A percentile compares a stretch with the other conserved stretches of the same genome.
phyloP scores from a whole-genome alignment of 1,140 invertebrate genomes.

The Euwallacea fornicatus region DNA sequence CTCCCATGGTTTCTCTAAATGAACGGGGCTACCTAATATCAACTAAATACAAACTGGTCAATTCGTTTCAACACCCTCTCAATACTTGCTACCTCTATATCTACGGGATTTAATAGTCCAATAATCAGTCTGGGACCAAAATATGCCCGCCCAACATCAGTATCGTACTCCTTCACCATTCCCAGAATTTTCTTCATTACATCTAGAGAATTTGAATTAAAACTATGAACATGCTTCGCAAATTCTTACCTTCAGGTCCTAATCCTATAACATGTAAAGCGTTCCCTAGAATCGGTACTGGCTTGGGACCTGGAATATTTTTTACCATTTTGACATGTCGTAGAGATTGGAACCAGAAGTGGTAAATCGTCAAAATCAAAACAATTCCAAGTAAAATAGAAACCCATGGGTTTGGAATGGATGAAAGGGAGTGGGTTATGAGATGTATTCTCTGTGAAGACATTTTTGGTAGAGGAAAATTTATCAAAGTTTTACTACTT shows the following conservation, averaged over 20 bases:
- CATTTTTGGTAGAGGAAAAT: no score
- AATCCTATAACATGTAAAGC: constrained; percentile 27
- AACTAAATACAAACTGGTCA: constrained; percentile 28
- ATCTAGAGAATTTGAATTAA: constrained; percentile 19
- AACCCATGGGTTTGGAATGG: not conserved
- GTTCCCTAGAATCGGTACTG: constrained; percentile 37
- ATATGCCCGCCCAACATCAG: constrained; percentile 53
- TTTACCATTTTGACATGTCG: constrained; percentile 35
- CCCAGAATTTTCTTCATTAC: constrained; percentile 15
- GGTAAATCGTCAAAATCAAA: constrained; percentile 27
- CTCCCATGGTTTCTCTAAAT: constrained; percentile 70
- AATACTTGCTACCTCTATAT: constrained; percentile 63
- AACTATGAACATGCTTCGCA: not conserved
- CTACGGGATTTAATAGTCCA: constrained; percentile 65
- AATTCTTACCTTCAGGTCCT: constrained; percentile 23
- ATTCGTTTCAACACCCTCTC: not conserved
- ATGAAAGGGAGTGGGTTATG: not conserved
- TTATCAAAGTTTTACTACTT: no score
- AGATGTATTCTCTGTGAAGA: no score
- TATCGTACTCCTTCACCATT: constrained; percentile 6
- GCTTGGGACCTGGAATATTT: constrained; percentile 31
- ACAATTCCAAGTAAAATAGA: constrained; percentile 17
- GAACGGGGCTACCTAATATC: constrained; percentile 41
- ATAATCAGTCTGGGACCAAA: constrained; percentile 67
- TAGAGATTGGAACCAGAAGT: constrained; percentile 36